phyloP scores from a whole-genome alignment of 2,113 vertebrate genomes.

The Poicephalus meyeri region DNA sequence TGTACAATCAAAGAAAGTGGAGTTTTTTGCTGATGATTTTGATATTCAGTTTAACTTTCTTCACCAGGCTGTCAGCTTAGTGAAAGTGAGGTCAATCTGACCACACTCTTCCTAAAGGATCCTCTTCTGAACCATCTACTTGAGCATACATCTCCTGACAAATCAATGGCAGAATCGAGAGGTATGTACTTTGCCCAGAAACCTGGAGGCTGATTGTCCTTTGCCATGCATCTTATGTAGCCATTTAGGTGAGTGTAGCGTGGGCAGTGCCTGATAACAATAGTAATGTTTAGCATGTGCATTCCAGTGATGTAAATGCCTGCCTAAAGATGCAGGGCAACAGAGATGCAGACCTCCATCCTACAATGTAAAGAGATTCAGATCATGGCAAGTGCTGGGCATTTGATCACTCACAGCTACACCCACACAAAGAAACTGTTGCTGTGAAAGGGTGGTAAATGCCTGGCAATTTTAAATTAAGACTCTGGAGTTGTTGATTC shows the following conservation, averaged over 20 bases:
- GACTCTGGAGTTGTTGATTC: background rate
- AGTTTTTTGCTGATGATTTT: conserved; percentile 68
- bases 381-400: background rate
- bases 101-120: conserved; percentile 60
- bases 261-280: background rate
- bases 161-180: conserved; percentile 47
- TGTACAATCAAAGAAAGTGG: conserved; percentile 67
- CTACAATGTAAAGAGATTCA: rapidly evolving
- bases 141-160: conserved; percentile 47
- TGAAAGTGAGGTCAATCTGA: conserved; percentile 65
- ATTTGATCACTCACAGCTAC: background rate
- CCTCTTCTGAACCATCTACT: conserved; percentile 42
- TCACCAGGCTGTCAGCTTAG: conserved; percentile 43
- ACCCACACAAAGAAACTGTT: background rate
- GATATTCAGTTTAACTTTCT: conserved; percentile 62
- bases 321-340: background rate
- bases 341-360: background rate
- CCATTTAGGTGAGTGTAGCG: background rate
- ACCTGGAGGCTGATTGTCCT: conserved; percentile 25
- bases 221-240: background rate
- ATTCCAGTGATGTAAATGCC: background rate
- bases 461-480: background rate
- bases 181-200: conserved; percentile 16
- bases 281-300: background rate
- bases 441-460: background rate